Evolutionary conservation across 2,113 vertebrate species (phyloP).

Genomic region (Falcunculus frontatus): DNA sequence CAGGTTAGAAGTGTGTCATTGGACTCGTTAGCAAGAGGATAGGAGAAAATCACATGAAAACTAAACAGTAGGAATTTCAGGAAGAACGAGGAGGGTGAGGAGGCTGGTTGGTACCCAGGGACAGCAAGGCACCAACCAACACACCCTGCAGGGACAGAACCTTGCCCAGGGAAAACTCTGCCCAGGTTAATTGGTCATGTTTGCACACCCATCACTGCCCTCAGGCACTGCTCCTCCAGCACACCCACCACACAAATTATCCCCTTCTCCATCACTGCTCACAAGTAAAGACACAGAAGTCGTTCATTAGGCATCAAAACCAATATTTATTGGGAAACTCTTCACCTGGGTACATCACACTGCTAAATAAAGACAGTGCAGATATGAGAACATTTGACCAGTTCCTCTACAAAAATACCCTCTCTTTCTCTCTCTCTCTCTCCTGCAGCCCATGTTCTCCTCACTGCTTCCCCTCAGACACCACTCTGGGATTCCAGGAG

Average conservation of each 20-base stretch:
- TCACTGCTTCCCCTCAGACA: neutral
- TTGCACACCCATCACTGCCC: neutral
- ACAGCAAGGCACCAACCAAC: neutral
- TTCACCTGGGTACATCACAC: slow-evolving; percentile 41
- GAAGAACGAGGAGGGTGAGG: neutral
- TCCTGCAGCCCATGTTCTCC: neutral
- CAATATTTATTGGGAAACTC: slow-evolving; percentile 69
- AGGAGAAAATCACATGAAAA: slow-evolving; percentile 75
- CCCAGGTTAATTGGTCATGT: fast-evolving
- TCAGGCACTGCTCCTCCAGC: neutral
- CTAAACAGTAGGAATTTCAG: slow-evolving; percentile 59
- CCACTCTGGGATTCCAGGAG: neutral
- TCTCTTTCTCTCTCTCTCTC: neutral
- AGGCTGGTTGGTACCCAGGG: neutral
- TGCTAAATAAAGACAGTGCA: slow-evolving; percentile 18
- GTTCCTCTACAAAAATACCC: slow-evolving; percentile 24
- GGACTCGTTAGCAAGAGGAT: slow-evolving; percentile 74
- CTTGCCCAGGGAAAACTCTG: neutral
- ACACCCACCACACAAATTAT: fast-evolving
- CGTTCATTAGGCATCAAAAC: slow-evolving; percentile 37
- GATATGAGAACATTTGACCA: neutral
- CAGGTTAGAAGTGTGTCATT: slow-evolving; percentile 74
- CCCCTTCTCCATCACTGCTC: neutral
- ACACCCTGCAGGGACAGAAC: neutral
- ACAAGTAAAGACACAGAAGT: slow-evolving; percentile 55